Evolutionary conservation across 2,888 invertebrate species (phyloP).

Genomic region (Cephus pulcher): DNA sequence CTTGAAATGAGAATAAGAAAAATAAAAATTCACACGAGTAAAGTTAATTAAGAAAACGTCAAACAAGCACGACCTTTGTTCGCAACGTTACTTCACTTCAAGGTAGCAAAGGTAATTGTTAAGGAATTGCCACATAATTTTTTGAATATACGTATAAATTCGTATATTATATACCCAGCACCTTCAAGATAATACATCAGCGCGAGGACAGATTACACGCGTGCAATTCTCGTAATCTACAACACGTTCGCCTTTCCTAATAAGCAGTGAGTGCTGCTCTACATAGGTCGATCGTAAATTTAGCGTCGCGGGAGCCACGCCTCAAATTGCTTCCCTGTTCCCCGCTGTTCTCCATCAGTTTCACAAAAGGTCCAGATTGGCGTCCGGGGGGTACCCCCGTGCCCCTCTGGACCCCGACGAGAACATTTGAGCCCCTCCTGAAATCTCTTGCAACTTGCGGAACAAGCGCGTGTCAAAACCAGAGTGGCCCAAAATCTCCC

Average conservation of each 20-base stretch:
- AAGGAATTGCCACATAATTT: too few species aligned
- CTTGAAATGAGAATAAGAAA: too few species aligned
- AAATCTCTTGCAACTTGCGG: conserved; percentile 28
- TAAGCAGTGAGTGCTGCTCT: conserved; percentile 14
- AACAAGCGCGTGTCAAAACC: conserved; percentile 27
- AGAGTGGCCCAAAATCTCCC: conserved; percentile 34
- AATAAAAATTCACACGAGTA: too few species aligned
- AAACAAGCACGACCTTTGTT: too few species aligned
- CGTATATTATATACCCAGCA: too few species aligned
- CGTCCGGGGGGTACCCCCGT: too few species aligned
- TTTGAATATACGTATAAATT: too few species aligned
- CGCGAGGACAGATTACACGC: too few species aligned
- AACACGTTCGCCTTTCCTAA: conserved; percentile 15
- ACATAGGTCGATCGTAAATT: conserved; percentile 20
- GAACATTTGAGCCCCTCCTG: conserved; percentile 13
- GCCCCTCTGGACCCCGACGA: not conserved
- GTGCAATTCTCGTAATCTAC: not conserved
- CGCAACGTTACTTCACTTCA: too few species aligned
- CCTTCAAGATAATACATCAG: too few species aligned
- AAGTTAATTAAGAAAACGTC: too few species aligned
- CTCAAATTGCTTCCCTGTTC: conserved; percentile 4
- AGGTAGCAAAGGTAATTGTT: too few species aligned
- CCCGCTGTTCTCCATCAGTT: conserved; percentile 2
- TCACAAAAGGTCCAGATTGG: not conserved
- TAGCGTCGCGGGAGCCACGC: conserved; percentile 15